These are phyloP conservation scores for Sericinus montela DNA, from an alignment of 2,888 invertebrate species.

Conservation along the genomic window DNA sequence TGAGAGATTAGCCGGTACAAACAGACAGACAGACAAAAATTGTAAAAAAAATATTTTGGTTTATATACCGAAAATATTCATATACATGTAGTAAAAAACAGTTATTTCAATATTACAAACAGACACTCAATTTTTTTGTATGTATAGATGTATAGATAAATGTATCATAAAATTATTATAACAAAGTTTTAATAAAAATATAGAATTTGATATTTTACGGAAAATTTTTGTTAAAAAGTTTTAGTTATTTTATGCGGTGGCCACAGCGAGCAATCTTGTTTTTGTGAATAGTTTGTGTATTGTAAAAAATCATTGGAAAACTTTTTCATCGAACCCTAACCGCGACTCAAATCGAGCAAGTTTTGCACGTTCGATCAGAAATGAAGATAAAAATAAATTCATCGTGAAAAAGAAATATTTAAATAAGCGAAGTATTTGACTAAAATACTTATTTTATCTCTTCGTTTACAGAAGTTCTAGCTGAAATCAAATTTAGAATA, in stretches of 20 bases:
- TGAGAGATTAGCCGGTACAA: too few species aligned
- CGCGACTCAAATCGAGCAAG: slow-evolving; percentile 13
- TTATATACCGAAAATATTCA: too few species aligned
- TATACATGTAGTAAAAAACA: too few species aligned
- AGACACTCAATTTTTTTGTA: too few species aligned
- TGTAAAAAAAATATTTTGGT: too few species aligned
- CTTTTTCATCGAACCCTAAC: slow-evolving; percentile 9
- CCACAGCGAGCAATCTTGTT: slow-evolving; percentile 2
- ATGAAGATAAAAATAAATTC: slow-evolving; percentile 3
- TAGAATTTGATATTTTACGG: background rate
- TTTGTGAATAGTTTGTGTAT: slow-evolving; percentile 7
- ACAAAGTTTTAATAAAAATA: too few species aligned
- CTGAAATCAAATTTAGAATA: slow-evolving; percentile 1
- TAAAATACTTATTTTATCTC: slow-evolving; percentile 3
- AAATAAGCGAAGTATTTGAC: background rate
- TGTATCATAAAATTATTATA: too few species aligned
- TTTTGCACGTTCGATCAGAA: slow-evolving; percentile 1
- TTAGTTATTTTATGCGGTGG: slow-evolving; percentile 7
- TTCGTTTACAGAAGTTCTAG: background rate
- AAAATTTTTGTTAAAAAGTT: slow-evolving; percentile 1
- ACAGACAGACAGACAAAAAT: too few species aligned
- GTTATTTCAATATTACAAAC: too few species aligned
- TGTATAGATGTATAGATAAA: too few species aligned
- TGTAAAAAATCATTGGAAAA: slow-evolving; percentile 11
- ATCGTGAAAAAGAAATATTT: background rate